Evolutionary conservation across 2,113 vertebrate species (phyloP).

Genomic region (Anthoscopus minutus): DNA sequence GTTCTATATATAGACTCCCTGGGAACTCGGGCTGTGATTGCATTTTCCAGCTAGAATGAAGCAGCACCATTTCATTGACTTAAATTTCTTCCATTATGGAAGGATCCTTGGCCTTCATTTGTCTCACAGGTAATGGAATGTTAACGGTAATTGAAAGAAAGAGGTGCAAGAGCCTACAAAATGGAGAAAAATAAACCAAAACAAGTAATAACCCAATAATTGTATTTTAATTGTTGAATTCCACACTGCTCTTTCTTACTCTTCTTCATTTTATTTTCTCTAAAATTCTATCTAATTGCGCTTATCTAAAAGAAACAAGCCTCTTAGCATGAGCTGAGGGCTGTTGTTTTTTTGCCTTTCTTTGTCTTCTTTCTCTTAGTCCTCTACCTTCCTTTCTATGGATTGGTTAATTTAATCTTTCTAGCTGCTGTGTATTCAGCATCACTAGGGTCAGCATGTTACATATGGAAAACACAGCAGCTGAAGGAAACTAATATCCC

Average conservation of each 20-base stretch:
- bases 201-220: not conserved
- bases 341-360: not conserved
- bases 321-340: not conserved
- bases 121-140: not conserved
- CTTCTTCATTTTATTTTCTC: not conserved
- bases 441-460: not conserved
- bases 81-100: not conserved
- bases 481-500: not conserved
- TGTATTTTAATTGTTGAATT: not conserved
- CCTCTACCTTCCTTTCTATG: not conserved
- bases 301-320: not conserved
- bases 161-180: not conserved
- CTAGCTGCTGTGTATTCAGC: not conserved
- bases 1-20: not conserved
- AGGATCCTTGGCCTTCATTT: not conserved
- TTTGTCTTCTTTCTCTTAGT: not conserved
- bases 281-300: not conserved
- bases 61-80: not conserved
- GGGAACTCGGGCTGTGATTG: rapidly evolving
- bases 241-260: not conserved
- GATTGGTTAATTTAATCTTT: not conserved
- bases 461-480: not conserved
- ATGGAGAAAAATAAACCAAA: not conserved
- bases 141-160: not conserved
- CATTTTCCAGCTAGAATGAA: not conserved